Base-by-base conservation (phyloP, 2,797 vertebrate species). In the Lycodopsis pacificus region DNA sequence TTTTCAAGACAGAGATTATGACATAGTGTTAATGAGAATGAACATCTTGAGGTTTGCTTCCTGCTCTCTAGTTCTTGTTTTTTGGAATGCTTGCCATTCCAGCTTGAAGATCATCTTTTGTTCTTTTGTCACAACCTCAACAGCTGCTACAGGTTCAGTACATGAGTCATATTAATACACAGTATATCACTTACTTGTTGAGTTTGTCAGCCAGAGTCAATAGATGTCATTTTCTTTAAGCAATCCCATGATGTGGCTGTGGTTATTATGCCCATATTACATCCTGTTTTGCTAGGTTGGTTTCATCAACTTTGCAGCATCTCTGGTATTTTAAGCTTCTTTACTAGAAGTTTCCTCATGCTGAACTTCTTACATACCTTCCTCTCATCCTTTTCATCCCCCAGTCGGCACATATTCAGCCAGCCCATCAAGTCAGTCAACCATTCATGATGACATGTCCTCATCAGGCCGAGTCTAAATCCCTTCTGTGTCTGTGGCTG, bases 401-500 rank as follows among this genome's bases (percentile, higher is more conserved):
- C 36, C 44, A 77, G 65, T 83, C 73, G 77, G 53, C 73, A 77
- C 62, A 61, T 84, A 51, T 77, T 77, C 25, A 73, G 30, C 61
- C 61, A 53, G 30, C 63, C 65, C 54, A 59, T n/a, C 22, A 53
- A 68, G 69, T 72, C 79, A 81, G 38, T 68, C 79, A 80, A 19
- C 71, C 80, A 44, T 72, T 76, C 53, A 65, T 19, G 48, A 78
- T 83, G 79, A 83, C 80, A 70, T 64, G 56, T 69, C 64, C 73
- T 80, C 70, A 80, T 85, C 77, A 72, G 75, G 12, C 70, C 3
- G 3, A 65, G 65, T 80, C 59, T 53, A 67, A 79, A 79, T 68
- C 70, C 40, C 34, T 62, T 54, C 61, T 48, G 32, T 71, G n/a
- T 80, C 58, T 72, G 32, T 34, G 59, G 9, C 32, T 74, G 38